Base-by-base conservation (phyloP, 2,797 vertebrate genomes). In the Florisuga fusca region DNA sequence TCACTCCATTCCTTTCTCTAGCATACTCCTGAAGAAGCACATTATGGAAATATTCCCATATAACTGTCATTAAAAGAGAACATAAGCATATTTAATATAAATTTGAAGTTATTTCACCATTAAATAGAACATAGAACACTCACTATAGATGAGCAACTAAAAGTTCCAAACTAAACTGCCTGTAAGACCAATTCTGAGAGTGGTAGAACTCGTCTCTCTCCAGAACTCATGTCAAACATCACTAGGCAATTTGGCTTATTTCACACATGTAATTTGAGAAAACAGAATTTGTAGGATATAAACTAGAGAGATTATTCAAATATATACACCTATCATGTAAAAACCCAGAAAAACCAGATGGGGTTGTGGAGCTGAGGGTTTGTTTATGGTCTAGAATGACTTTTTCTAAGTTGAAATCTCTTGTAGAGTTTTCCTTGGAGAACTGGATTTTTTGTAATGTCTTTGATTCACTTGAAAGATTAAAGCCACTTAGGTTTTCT, bases 31-130 rank as follows among this genome's bases (percentile, higher is more conserved):
- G 92, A 86, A 99, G 97, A 53, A 99, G 95, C 26, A 97, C 94
- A 17, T 96, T 36, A 43, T 99, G 99, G 87, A 99, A 97, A 90
- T 99, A 97, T 29, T 96, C 84, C 99, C 99, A 99, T 92, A 99
- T 98, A 31, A 95, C 99, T 99, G 97, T 66, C 90, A 90, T 91
- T 61, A 95, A 90, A 94, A 94, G 13, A 68, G 87, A 74, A 94
- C 38, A 62, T 17, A 94, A 54, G 10, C 13, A 45, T 77, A 90
- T 71, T 93, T 62, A 84, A 20, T 12, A 41, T 16, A 14, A 75
- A 67, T 45, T 69, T 36, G 29, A 89, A 80, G 15, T 51, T 71
- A 57, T 63, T 84, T 84, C 12, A 55, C 10, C 16, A n/a, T 17
- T 67, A 67, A 82, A 76, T 20, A 74, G 83, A 66, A 46, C 5